Evolutionary conservation across 2,797 vertebrate species (phyloP).

Genomic region (Pseudochirops corinnae): DNA sequence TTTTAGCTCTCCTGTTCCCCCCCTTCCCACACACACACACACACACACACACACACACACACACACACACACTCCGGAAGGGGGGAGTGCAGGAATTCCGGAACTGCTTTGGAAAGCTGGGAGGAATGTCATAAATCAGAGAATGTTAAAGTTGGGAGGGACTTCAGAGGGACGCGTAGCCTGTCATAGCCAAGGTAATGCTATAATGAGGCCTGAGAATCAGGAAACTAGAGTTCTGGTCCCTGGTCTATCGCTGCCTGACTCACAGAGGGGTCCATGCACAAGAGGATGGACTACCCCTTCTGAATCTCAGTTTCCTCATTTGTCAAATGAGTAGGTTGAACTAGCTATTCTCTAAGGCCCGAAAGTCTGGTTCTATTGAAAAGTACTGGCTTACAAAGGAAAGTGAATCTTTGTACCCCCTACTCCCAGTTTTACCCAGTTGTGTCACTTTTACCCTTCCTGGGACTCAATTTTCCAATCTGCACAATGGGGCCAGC

Average conservation of each 20-base stretch:
- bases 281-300: background rate
- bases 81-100: background rate
- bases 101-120: background rate
- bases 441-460: background rate
- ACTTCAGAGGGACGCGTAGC: background rate
- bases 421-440: background rate
- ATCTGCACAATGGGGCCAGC: background rate
- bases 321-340: background rate
- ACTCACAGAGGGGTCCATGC: background rate
- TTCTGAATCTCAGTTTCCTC: background rate
- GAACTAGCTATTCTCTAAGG: background rate
- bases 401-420: background rate
- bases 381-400: background rate
- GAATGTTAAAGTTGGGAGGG: background rate
- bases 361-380: background rate
- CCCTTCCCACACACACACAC: background rate
- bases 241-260: background rate
- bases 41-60: too few relatives aligned
- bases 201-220: background rate
- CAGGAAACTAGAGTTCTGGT: background rate
- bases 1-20: background rate
- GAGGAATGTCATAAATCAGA: slow-evolving; percentile 4
- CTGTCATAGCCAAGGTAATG: background rate
- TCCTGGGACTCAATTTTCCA: background rate
- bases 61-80: background rate